Evolutionary conservation across 2,797 vertebrate species (phyloP), one percentile per base, ranked within the genome.

Genomic region (Sternotherus odoratus): DNA sequence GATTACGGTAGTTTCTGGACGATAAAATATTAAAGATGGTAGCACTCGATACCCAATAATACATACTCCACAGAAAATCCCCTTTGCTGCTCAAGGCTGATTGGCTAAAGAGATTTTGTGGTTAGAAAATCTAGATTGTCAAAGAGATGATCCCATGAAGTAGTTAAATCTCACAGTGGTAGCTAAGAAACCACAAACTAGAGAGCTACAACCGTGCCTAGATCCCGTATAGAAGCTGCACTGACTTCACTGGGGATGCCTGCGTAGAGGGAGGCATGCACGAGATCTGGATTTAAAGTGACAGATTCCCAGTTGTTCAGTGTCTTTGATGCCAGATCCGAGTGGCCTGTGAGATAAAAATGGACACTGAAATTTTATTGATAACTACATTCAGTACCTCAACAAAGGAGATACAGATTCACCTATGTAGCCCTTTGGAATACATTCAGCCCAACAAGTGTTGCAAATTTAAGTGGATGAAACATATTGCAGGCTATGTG

Each of bases 71-170:
- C 19, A 85, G 88, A 72, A 87, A 84, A 91, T n/a, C 19, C 5
- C 3, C 72, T 28, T 10, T 50, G 5, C 50, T 46, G 66, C 83
- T 60, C 26, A 39, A 54, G 79, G 17, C 86, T 77, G 89, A 43
- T 48, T 56, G 74, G 39, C 28, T 89, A 89, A 91, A 75, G 95
- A 53, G n/a, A 19, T 0, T 13, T 43, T 0, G 0, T 26, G 81
- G 50, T 85, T 79, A 54, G 82, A 85, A 93, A 85, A 19, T 48
- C 85, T 87, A 86, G 11, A 12, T 89, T 89, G 78, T 81, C 84
- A 87, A 81, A 75, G 24, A 93, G 24, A 57, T 12, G 13, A 24
- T 56, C 23, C 85, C 85, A 79, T 13, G 56, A 72, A 92, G 81
- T 79, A 89, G 75, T 48, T 26, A 79, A 88, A 48, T 26, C 72